Conservation (phyloP, 2,888 invertebrate species). For the Plagiodera versicolora region DNA sequence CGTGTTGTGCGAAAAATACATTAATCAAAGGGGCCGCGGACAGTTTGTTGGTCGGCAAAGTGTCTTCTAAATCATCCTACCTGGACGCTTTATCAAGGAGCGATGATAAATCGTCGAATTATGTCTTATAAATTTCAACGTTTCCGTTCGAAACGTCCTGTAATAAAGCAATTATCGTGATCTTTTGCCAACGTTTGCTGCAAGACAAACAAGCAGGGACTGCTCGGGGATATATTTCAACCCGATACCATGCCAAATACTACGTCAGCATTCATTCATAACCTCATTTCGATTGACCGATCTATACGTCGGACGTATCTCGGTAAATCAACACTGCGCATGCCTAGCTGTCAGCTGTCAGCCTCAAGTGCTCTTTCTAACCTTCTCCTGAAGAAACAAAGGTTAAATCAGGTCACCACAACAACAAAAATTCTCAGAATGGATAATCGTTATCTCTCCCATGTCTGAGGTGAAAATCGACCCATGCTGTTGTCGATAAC, state of each 20-base stretch:
- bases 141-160: neutral
- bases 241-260: neutral
- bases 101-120: neutral
- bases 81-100: neutral
- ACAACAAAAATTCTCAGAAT: no score
- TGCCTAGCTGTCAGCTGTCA: no score
- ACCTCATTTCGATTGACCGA: no score
- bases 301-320: no score
- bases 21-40: neutral
- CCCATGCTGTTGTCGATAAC: conserved; percentile 28
- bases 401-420: no score
- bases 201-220: neutral
- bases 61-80: neutral
- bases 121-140: neutral
- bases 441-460: no score
- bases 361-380: no score
- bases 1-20: neutral
- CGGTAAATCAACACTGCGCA: no score
- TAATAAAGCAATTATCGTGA: neutral
- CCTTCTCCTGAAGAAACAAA: no score
- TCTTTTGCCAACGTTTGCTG: neutral
- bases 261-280: neutral
- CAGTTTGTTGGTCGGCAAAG: neutral
- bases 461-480: no score
- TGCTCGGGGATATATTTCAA: neutral